Conservation (phyloP, 2,113 vertebrate species). For the Tragelaphus imberbis region DNA sequence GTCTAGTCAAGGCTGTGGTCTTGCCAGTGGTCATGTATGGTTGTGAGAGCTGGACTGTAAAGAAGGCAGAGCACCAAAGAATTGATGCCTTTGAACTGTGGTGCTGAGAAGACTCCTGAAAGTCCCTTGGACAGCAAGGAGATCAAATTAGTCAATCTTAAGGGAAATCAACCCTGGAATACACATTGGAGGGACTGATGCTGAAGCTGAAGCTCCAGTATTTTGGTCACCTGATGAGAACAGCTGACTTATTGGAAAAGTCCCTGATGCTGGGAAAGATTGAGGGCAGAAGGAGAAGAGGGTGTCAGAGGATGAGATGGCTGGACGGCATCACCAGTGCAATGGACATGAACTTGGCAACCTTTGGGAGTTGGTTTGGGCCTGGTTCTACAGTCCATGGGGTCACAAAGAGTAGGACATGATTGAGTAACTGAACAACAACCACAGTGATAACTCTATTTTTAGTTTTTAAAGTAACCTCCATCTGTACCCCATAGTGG, state of each 20-base stretch:
- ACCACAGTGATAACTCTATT: background rate
- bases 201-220: background rate
- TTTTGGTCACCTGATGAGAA: background rate
- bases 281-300: background rate
- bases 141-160: background rate
- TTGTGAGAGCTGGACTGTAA: background rate
- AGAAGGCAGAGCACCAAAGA: background rate
- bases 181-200: background rate
- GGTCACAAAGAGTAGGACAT: background rate
- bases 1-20: background rate
- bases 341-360: background rate
- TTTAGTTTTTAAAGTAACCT: background rate
- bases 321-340: background rate
- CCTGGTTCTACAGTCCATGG: background rate
- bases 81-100: background rate
- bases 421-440: background rate
- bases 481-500: background rate
- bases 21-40: background rate
- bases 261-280: background rate
- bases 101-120: background rate
- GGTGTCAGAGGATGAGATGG: background rate
- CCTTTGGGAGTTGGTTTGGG: background rate
- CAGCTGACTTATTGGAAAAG: background rate
- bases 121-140: background rate
- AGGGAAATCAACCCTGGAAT: background rate